Percentiles rank a stretch among this genome's conserved stretches.
These are phyloP conservation scores for Bhutanitis thaidina DNA, from an alignment of 2,888 invertebrate species.

Conservation along the genomic window DNA sequence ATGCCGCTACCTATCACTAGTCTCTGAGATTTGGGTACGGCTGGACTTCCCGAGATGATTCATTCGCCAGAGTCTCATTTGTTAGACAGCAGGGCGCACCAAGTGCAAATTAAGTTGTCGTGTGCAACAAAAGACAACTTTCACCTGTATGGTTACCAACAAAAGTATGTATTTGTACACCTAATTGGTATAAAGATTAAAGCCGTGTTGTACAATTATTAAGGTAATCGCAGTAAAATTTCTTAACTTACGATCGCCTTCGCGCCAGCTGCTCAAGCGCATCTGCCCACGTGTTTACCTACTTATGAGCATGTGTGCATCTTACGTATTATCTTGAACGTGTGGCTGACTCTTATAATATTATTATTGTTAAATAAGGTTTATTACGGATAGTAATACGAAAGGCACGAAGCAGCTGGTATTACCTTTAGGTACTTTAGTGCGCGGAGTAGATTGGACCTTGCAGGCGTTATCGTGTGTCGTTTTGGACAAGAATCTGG, in stretches of 20 bases:
- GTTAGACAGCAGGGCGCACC: too few species aligned
- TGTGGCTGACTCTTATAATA: neutral
- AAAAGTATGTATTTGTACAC: too few species aligned
- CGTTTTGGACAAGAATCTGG: too few species aligned
- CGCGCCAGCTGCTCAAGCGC: constrained; percentile 9
- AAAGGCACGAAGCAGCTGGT: neutral
- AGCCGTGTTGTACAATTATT: neutral
- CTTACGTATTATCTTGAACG: neutral
- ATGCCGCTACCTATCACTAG: too few species aligned
- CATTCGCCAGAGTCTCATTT: too few species aligned
- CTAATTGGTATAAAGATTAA: neutral
- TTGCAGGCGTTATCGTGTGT: too few species aligned
- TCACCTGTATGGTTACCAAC: too few species aligned
- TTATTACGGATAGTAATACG: neutral
- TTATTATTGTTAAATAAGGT: neutral
- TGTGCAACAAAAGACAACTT: too few species aligned
- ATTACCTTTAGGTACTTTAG: neutral
- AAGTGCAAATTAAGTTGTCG: too few species aligned
- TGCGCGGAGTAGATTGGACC: neutral
- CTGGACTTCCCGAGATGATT: too few species aligned
- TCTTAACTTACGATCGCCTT: neutral
- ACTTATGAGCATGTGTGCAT: neutral
- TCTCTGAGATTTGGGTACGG: too few species aligned
- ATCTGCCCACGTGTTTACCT: constrained; percentile 6
- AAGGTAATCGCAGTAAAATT: neutral